These are phyloP conservation scores for Hoplodrina blanda DNA, from an alignment of 2,888 invertebrate species.

Conservation along the genomic window DNA sequence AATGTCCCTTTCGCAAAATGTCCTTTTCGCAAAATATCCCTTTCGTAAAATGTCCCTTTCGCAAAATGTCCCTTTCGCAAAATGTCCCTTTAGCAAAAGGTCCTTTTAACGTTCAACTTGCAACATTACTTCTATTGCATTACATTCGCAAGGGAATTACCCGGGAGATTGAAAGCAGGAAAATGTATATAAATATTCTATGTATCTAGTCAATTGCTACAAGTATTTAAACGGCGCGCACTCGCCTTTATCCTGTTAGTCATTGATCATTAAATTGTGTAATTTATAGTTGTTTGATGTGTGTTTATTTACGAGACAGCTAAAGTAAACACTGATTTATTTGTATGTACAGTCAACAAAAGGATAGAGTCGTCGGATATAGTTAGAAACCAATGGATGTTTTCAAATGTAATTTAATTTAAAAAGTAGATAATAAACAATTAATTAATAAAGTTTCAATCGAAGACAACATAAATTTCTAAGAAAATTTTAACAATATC, in stretches of 20 bases:
- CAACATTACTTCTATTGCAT: neutral
- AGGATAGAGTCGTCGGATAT: too few species aligned
- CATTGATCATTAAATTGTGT: conserved; percentile 24
- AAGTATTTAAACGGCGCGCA: conserved; percentile 13
- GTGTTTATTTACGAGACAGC: conserved; percentile 31
- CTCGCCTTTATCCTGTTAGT: conserved; percentile 45
- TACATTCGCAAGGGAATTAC: conserved; percentile 43
- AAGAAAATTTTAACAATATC: too few species aligned
- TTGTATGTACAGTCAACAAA: neutral
- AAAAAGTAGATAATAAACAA: too few species aligned
- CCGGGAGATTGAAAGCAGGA: conserved; percentile 56
- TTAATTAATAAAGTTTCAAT: too few species aligned
- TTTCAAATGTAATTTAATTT: too few species aligned
- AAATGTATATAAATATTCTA: conserved; percentile 21
- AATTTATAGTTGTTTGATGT: conserved; percentile 21
- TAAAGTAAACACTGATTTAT: conserved; percentile 33
- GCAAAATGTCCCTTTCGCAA: too few species aligned
- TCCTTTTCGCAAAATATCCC: too few species aligned
- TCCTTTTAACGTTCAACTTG: neutral
- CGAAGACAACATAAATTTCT: too few species aligned
- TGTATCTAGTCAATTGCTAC: conserved; percentile 14
- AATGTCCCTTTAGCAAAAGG: too few species aligned
- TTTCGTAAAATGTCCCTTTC: too few species aligned
- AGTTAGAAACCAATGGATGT: too few species aligned
- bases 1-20: too few species aligned